Percentiles rank a stretch among this genome's conserved stretches.
Evolutionary conservation across 1,140 invertebrate species (phyloP).

Genomic region (Ephestia elutella): DNA sequence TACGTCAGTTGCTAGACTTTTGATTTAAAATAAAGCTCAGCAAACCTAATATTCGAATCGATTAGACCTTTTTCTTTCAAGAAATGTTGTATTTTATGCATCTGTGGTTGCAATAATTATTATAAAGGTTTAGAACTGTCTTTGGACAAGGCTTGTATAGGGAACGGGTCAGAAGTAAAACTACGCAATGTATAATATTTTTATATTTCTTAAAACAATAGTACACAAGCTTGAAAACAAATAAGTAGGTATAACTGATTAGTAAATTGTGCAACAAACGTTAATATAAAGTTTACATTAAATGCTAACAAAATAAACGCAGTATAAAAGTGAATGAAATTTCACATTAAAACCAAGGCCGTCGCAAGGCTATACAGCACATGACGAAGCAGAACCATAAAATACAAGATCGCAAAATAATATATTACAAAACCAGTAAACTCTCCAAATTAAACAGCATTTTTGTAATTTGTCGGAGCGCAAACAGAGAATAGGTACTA

Average conservation of each 20-base stretch:
- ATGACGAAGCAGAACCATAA: constrained; percentile 11
- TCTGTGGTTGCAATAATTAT: too few relatives aligned
- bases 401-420: neutral
- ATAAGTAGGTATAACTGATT: constrained; percentile 37
- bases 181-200: neutral
- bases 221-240: constrained; percentile 47
- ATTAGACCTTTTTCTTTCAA: too few relatives aligned
- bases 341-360: constrained; percentile 14
- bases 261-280: constrained; percentile 44
- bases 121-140: too few relatives aligned
- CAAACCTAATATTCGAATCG: too few relatives aligned
- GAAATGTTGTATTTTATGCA: too few relatives aligned
- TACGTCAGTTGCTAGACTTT: neutral
- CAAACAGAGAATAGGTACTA: constrained; percentile 15
- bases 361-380: constrained; percentile 4
- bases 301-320: constrained; percentile 21
- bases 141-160: too few relatives aligned
- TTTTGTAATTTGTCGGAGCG: neutral
- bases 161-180: neutral
- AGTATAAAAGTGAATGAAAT: constrained; percentile 19
- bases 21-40: too few relatives aligned
- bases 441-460: neutral
- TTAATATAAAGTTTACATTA: constrained; percentile 29
- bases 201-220: constrained; percentile 36
- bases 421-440: constrained; percentile 1